Conservation (phyloP, 2,888 invertebrate species). For the Tanytarsus gracilentus region DNA sequence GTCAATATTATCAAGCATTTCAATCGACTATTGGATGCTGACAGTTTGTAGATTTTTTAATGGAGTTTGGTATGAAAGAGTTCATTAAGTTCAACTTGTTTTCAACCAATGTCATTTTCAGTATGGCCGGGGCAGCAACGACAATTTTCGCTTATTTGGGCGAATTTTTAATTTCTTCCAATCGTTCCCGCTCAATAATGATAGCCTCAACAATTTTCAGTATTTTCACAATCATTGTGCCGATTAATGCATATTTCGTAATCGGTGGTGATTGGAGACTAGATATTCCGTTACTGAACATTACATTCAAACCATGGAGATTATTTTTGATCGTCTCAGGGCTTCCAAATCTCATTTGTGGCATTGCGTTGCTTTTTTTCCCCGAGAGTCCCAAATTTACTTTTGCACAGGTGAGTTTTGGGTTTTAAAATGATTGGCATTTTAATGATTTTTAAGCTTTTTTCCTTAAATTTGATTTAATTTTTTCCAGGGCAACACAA, state of each 20-base stretch:
- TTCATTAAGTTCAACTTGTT: not conserved
- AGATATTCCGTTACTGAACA: not conserved
- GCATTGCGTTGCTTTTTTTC: not conserved
- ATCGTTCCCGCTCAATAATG: conserved; percentile 1
- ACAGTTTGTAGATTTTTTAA: not conserved
- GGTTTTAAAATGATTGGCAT: too few species aligned
- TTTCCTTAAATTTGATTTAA: not conserved
- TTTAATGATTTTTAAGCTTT: not conserved
- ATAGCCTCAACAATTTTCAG: not conserved
- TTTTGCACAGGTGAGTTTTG: not conserved
- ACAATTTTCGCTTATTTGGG: not conserved
- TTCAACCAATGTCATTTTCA: not conserved
- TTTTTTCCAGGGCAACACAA: not conserved
- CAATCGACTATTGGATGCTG: not conserved
- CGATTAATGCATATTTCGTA: not conserved
- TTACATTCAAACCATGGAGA: not conserved
- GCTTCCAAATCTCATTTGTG: not conserved
- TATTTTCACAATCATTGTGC: not conserved
- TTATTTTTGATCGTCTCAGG: not conserved
- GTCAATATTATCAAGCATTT: not conserved
- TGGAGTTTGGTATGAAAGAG: not conserved
- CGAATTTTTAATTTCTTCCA: not conserved
- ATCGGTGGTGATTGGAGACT: not conserved
- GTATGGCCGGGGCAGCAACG: not conserved
- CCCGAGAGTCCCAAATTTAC: not conserved